phyloP scores from a whole-genome alignment of 2,888 invertebrate species.

The Cosmia trapezina region DNA sequence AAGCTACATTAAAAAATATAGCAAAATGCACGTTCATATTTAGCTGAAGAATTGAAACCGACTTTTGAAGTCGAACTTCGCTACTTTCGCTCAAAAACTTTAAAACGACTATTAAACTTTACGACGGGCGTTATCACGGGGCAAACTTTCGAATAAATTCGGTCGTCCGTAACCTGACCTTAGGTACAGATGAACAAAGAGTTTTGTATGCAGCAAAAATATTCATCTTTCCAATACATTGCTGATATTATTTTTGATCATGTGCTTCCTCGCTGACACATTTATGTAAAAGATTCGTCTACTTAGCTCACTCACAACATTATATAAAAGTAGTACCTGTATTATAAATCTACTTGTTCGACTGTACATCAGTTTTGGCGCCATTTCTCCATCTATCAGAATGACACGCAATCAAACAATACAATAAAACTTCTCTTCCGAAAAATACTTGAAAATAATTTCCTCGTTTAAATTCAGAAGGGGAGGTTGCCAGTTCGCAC shows the following conservation, averaged over 20 bases:
- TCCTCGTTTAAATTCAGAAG: conserved; percentile 90
- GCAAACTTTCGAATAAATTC: conserved; percentile 88
- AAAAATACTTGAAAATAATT: conserved; percentile 90
- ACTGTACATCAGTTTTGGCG: conserved; percentile 78
- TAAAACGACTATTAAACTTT: conserved; percentile 83
- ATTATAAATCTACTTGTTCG: background rate
- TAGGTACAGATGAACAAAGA: conserved; percentile 64
- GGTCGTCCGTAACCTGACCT: conserved; percentile 81
- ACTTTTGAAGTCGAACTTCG: conserved; percentile 48
- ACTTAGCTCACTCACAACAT: accelerated
- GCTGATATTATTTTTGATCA: too few species aligned
- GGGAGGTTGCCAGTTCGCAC: conserved; percentile 78
- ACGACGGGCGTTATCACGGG: conserved; percentile 65
- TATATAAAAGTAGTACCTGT: background rate
- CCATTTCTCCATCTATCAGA: conserved; percentile 88
- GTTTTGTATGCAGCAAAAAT: background rate
- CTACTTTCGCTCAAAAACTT: conserved; percentile 72
- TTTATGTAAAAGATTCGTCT: background rate
- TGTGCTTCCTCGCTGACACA: background rate
- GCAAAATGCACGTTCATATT: conserved; percentile 39
- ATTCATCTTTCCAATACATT: accelerated
- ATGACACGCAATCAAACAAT: conserved; percentile 90
- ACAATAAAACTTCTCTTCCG: conserved; percentile 89
- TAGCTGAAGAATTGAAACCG: conserved; percentile 51
- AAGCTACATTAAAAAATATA: background rate